A percentile compares a stretch with the other conserved stretches of the same genome.
Evolutionary conservation across 2,888 invertebrate genomes (phyloP).

Genomic region (Agriopis marginaria): DNA sequence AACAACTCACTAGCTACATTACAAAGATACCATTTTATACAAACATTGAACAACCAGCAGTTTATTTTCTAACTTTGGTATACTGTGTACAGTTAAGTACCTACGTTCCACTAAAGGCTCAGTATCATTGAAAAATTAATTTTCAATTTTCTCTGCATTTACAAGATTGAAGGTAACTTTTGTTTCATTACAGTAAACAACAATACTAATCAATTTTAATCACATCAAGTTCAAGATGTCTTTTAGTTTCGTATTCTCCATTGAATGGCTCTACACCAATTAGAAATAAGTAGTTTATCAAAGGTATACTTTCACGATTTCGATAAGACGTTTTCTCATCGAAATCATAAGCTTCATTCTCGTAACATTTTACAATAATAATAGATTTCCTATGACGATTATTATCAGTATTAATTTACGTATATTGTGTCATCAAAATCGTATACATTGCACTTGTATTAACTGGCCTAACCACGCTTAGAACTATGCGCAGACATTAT

Average conservation of each 20-base stretch:
- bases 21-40: slow-evolving; percentile 55
- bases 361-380: slow-evolving; percentile 81
- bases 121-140: slow-evolving; percentile 53
- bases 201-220: slow-evolving; percentile 64
- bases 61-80: slow-evolving; percentile 86
- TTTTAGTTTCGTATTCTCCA: slow-evolving; percentile 60
- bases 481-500: slow-evolving; percentile 55
- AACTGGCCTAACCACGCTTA: slow-evolving; percentile 83
- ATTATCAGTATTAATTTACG: slow-evolving; percentile 83
- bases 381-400: slow-evolving; percentile 80
- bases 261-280: slow-evolving; percentile 68
- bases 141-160: slow-evolving; percentile 61
- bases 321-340: slow-evolving; percentile 59
- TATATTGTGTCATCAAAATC: slow-evolving; percentile 86
- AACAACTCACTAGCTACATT: slow-evolving; percentile 46
- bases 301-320: slow-evolving; percentile 68
- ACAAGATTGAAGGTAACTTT: slow-evolving; percentile 81
- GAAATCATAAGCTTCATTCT: slow-evolving; percentile 77
- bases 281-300: slow-evolving; percentile 68
- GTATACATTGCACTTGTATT: slow-evolving; percentile 86
- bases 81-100: slow-evolving; percentile 78
- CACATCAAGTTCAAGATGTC: slow-evolving; percentile 65
- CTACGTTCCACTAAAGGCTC: slow-evolving; percentile 68
- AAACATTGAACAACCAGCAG: slow-evolving; percentile 69
- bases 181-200: slow-evolving; percentile 72